Evolutionary conservation across 2,888 invertebrate genomes (phyloP).

Genomic region (Trissonchulus latispiculum): DNA sequence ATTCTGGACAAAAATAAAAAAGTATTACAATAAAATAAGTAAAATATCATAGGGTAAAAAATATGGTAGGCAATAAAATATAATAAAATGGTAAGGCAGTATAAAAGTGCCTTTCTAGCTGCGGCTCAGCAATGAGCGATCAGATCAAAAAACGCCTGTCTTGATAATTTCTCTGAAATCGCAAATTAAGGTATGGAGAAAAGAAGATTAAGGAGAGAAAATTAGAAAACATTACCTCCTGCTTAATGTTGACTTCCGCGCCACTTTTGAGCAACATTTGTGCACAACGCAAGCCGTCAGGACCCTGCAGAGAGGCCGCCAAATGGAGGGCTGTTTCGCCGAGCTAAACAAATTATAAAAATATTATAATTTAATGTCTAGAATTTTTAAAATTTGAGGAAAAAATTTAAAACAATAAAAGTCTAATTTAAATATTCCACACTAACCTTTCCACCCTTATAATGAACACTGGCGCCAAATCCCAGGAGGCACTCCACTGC

Average conservation of each 20-base stretch:
- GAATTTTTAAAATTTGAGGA: too few species aligned
- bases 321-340: conserved; percentile 93
- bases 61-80: too few species aligned
- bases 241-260: conserved; percentile 85
- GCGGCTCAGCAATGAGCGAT: background rate
- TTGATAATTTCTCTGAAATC: too few species aligned
- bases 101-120: too few species aligned
- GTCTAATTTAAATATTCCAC: background rate
- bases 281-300: conserved; percentile 60
- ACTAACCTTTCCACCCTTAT: conserved; percentile 54
- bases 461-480: conserved; percentile 92
- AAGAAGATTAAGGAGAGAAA: background rate
- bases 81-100: too few species aligned
- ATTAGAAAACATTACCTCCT: conserved; percentile 61
- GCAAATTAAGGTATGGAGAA: background rate
- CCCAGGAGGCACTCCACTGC: conserved; percentile 81
- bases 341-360: conserved; percentile 48
- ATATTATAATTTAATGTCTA: too few species aligned
- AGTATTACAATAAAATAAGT: too few species aligned
- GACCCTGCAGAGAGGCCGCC: conserved; percentile 65
- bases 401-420: too few species aligned
- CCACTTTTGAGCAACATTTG: conserved; percentile 95
- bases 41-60: too few species aligned
- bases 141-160: background rate
- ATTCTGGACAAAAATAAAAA: conserved; percentile 50